Evolutionary conservation across 2,113 vertebrate species (phyloP).

Genomic region (Gymnarchus niloticus): DNA sequence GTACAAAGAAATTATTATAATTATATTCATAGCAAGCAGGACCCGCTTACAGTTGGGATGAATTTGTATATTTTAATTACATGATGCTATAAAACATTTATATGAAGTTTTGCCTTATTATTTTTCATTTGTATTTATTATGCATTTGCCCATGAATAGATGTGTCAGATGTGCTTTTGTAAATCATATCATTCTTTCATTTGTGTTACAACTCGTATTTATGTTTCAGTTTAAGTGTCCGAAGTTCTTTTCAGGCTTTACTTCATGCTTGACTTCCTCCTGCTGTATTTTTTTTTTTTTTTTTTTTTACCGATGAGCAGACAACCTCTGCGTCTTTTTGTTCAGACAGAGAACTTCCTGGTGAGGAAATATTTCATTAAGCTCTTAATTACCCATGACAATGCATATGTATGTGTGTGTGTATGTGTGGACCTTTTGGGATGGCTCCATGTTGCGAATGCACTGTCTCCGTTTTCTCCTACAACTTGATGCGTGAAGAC

Average conservation of each 20-base stretch:
- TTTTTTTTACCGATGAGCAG: not conserved
- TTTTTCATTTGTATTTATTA: not conserved
- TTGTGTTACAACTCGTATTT: not conserved
- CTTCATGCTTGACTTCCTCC: not conserved
- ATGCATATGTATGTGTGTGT: not conserved
- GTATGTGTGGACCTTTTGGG: not conserved
- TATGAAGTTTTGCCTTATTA: not conserved
- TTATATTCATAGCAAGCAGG: not conserved
- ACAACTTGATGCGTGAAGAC: not conserved
- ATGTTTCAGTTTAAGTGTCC: not conserved
- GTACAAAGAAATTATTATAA: not conserved
- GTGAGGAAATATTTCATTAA: constrained; percentile 21
- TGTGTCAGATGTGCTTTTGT: not conserved
- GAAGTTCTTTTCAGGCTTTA: not conserved
- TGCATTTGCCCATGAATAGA: not conserved
- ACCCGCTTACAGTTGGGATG: not conserved
- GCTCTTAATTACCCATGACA: constrained; percentile 18
- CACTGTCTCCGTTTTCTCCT: not conserved
- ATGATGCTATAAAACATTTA: not conserved
- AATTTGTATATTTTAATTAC: not conserved
- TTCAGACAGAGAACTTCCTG: not conserved
- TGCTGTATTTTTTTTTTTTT: not conserved
- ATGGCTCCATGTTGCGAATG: not conserved
- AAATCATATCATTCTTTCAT: not conserved
- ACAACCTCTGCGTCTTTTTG: not conserved